phyloP scores from a whole-genome alignment of 2,888 invertebrate genomes.

The Timema cristinae region DNA sequence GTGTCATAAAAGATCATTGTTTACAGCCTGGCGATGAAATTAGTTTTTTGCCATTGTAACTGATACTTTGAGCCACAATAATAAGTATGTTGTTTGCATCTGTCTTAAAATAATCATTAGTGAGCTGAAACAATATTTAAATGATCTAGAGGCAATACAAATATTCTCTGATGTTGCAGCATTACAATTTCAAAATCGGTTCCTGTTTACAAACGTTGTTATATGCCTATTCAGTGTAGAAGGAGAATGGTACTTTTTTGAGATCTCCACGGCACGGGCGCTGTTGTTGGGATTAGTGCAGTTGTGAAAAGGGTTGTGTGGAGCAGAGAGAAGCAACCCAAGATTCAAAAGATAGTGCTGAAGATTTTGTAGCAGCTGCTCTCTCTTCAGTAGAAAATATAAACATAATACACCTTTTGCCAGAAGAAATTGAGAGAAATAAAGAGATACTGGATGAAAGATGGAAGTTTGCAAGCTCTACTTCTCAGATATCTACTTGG shows the following conservation, averaged over 20 bases:
- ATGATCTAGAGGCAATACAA: background rate
- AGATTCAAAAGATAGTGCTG: background rate
- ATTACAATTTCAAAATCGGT: background rate
- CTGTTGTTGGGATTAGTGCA: background rate
- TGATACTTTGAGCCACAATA: background rate
- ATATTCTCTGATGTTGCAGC: background rate
- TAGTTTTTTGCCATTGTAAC: background rate
- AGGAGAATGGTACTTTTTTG: background rate
- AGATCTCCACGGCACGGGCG: background rate
- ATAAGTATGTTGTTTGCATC: background rate
- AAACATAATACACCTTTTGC: background rate
- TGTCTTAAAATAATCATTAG: background rate
- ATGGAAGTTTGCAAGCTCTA: background rate
- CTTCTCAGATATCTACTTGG: background rate
- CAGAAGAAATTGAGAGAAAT: background rate
- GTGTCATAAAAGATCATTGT: background rate
- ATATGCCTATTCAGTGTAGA: background rate
- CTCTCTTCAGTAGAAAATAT: background rate
- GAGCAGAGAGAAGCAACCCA: background rate
- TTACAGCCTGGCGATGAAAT: background rate
- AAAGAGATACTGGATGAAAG: background rate
- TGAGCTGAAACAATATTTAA: background rate
- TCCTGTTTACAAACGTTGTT: background rate
- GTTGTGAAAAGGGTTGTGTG: background rate
- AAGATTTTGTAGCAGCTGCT: background rate